phyloP scores from a whole-genome alignment of 2,113 vertebrate species.

The Paedocypris sp. region DNA sequence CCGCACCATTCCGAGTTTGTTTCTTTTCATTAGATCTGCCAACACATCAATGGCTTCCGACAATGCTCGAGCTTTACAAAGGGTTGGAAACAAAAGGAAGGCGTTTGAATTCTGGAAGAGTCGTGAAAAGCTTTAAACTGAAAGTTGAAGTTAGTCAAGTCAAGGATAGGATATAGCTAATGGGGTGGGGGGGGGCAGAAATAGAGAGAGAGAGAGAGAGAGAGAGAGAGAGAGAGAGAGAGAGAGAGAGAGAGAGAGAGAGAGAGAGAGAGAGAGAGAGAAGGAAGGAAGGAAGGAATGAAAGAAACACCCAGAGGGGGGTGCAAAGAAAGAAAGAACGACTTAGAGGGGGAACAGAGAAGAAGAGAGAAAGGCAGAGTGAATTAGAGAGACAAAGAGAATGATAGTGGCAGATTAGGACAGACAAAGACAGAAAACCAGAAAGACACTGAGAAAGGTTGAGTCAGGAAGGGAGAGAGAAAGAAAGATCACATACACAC shows the following conservation, averaged over 20 bases:
- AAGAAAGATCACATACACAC: not conserved
- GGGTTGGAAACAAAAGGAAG: constrained; percentile 2
- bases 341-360: not conserved
- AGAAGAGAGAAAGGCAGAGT: not conserved
- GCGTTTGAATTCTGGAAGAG: no score
- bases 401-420: no score
- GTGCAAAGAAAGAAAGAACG: constrained; percentile 5
- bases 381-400: not conserved
- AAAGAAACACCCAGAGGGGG: not conserved
- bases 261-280: not conserved
- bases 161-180: not conserved
- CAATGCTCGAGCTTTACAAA: no score
- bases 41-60: not conserved
- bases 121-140: not conserved
- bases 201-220: not conserved
- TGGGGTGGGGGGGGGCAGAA: not conserved
- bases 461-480: not conserved
- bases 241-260: not conserved
- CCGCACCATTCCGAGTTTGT: not conserved
- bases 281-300: not conserved
- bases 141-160: constrained; percentile 3
- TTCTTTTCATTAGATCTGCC: not conserved
- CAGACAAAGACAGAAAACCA: not conserved
- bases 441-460: not conserved
- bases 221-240: not conserved